Evolutionary conservation across 2,797 vertebrate genomes (phyloP).

Genomic region (Pipistrellus nathusii): DNA sequence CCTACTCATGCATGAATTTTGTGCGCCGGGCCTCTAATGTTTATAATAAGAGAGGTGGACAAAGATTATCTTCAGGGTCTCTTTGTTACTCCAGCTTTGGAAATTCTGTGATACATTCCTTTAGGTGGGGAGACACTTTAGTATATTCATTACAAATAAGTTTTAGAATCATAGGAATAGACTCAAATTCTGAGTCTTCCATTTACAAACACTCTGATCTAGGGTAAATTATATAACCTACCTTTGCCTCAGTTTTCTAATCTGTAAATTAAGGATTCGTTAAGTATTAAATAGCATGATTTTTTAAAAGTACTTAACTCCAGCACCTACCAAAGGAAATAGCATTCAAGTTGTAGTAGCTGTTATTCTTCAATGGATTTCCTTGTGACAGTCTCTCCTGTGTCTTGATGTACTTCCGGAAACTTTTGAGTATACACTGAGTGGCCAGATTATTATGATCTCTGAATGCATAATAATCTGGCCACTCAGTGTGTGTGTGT

Average conservation of each 20-base stretch:
- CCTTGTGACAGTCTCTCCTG: neutral
- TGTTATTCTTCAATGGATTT: neutral
- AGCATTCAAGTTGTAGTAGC: neutral
- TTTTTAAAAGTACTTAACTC: constrained; percentile 11
- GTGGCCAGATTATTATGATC: too few relatives aligned
- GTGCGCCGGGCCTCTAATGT: too few relatives aligned
- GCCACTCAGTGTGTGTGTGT: too few relatives aligned
- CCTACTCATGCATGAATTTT: too few relatives aligned
- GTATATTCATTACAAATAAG: neutral
- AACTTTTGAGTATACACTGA: neutral
- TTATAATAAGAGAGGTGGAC: constrained; percentile 6
- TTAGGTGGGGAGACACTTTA: neutral
- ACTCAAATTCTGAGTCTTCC: neutral
- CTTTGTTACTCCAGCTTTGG: neutral
- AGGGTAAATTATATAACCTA: neutral
- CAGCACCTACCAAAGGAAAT: neutral
- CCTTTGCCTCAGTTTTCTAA: constrained; percentile 52
- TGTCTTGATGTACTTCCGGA: neutral
- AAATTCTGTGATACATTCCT: neutral
- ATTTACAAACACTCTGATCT: neutral
- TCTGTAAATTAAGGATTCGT: neutral
- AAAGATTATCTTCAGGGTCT: neutral
- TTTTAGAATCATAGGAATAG: neutral
- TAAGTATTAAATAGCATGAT: neutral
- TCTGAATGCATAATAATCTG: too few relatives aligned